phyloP scores from a whole-genome alignment of 2,888 invertebrate genomes.

The Trissoscelio sp. region DNA sequence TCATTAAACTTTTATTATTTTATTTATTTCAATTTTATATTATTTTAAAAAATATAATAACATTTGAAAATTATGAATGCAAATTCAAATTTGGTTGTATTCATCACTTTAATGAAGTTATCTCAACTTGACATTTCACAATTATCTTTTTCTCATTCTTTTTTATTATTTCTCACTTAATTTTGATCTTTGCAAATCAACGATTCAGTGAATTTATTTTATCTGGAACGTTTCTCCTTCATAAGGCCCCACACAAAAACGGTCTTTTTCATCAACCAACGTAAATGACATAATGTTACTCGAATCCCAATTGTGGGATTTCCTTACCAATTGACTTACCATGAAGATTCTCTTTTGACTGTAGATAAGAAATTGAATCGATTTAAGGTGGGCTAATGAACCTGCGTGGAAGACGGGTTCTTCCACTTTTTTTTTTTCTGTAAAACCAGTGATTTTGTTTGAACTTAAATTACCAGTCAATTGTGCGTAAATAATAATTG shows the following conservation, averaged over 20 bases:
- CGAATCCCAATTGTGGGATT: constrained; percentile 5
- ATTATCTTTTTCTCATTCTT: neutral
- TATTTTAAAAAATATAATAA: too few relatives aligned
- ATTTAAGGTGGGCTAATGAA: constrained; percentile 13
- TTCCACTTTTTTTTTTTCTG: neutral
- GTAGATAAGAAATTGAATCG: neutral
- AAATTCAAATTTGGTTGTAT: too few relatives aligned
- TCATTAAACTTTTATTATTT: too few relatives aligned
- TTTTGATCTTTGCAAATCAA: constrained; percentile 6
- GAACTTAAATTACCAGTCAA: neutral
- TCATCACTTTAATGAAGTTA: neutral
- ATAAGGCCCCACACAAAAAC: neutral
- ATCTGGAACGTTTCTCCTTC: neutral
- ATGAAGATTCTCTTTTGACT: neutral
- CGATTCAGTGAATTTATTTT: neutral
- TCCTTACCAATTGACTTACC: constrained; percentile 4
- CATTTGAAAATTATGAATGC: too few relatives aligned
- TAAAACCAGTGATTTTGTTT: too few relatives aligned
- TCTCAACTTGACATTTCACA: neutral
- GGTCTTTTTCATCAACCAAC: neutral
- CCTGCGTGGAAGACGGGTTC: too few relatives aligned
- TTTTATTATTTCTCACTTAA: neutral
- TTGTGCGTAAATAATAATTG: constrained; percentile 7
- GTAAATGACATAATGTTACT: neutral
- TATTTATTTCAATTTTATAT: too few relatives aligned